A percentile compares a stretch with the other conserved stretches of the same genome.
Evolutionary conservation across 2,888 invertebrate genomes (phyloP).

Genomic region (Rhyacophila evoluta): DNA sequence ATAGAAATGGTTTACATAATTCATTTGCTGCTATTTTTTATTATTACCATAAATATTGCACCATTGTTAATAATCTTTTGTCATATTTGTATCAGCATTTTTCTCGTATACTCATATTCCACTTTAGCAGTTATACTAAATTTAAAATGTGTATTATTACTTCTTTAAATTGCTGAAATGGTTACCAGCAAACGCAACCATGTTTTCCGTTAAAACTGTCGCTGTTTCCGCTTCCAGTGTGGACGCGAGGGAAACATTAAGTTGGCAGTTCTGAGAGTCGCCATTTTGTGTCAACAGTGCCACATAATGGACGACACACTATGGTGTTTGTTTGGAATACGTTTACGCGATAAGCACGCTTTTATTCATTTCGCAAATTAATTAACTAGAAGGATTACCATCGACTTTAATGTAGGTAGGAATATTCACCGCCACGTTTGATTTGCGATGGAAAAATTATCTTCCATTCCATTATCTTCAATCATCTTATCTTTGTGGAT

Average conservation of each 20-base stretch:
- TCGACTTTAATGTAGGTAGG: too few species aligned
- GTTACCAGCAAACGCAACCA: constrained; percentile 22
- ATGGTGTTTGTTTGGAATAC: not conserved
- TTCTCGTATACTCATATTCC: too few species aligned
- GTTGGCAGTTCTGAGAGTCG: constrained; percentile 28
- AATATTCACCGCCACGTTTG: too few species aligned
- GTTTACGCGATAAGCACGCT: not conserved
- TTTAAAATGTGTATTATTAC: not conserved
- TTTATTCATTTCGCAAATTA: not conserved
- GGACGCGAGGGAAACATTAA: constrained; percentile 31
- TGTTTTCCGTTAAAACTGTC: constrained; percentile 38
- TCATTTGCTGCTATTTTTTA: not conserved
- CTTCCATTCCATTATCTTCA: too few species aligned
- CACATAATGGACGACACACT: constrained; percentile 35
- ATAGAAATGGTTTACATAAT: too few species aligned
- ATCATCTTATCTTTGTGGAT: too few species aligned
- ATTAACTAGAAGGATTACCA: too few species aligned
- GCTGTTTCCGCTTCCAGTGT: constrained; percentile 17
- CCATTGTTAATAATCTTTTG: too few species aligned
- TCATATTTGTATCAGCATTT: too few species aligned
- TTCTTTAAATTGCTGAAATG: constrained; percentile 6
- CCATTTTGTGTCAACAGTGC: constrained; percentile 36
- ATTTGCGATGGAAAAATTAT: too few species aligned
- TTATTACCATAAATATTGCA: not conserved
- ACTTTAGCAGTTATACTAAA: too few species aligned